Base-by-base conservation (phyloP, 2,113 vertebrate species). In the Brachypodius melanocephalos region DNA sequence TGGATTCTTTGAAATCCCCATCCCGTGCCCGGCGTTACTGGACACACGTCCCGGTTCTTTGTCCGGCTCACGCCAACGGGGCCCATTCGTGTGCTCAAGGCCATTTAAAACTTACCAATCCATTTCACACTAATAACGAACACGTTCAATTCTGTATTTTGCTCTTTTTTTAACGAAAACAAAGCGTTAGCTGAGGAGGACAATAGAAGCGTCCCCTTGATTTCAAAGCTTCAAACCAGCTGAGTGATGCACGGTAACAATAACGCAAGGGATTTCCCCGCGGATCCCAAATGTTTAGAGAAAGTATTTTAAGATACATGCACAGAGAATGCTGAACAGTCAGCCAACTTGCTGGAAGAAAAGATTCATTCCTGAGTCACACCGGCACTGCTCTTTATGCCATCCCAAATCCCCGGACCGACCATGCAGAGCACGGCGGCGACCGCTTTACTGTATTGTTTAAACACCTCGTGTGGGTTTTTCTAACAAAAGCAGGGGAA, bases 1-100 rank as follows among this genome's bases (percentile, higher is more conserved):
- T 42, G 82, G 87, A 65, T 80, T 88, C 92, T 94, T 13, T 63
- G 85, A 87, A 95, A 96, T 79, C 78, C 84, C 87, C 88, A 42
- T 63, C 93, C 51, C 90, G 36, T 76, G 89, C 66, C 93, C 76
- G 40, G 81, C 21, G n/a, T 76, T 46, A 69, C 6, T 19, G 76
- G 80, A 96, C 73, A 65, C 75, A 71, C 36, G 54, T 84, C 89
- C 73, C 6, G 13, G 6, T 52, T 36, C 93, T 96, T 97, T 96
- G 94, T 95, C 77, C 80, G 1, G 88, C 36, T 49, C 76, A 28
- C 62, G n/a, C 86, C 88, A 94, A 73, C 17, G 4, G 4, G 34
- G 59, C 57, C 69, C 88, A 10, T 46, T 74, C 62, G 32, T 34
- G 57, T 32, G 38, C 85, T 72, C 62, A 26, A n/a, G 45, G 81